Percentiles rank a stretch among this genome's conserved stretches.
These are phyloP conservation scores for Cladorhizidae sp. DNA, from an alignment of 37 sponge, comb jelly and placozoan species.

Conservation along the genomic window DNA sequence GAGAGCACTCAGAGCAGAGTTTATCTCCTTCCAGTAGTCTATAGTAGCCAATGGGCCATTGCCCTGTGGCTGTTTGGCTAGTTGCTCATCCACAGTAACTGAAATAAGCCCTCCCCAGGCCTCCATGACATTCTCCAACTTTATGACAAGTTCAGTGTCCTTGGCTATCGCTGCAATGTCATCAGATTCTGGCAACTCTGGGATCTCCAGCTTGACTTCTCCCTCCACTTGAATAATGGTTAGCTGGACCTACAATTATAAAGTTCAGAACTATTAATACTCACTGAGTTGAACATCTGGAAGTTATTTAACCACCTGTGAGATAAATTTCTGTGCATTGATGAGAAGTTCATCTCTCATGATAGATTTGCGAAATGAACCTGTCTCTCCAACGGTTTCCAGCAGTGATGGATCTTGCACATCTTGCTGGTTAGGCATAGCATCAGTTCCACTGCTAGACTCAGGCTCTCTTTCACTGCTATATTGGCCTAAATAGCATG, in stretches of 20 bases:
- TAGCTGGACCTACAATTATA: conserved; percentile 60
- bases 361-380: conserved; percentile 27
- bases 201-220: conserved; percentile 92
- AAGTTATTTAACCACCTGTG: conserved; percentile 76
- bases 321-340: conserved; percentile 90
- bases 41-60: conserved; percentile 96
- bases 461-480: conserved; percentile 5
- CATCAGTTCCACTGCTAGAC: too few species aligned
- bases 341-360: conserved; percentile 95
- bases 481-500: conserved; percentile 16
- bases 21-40: conserved; percentile 97
- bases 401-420: neutral
- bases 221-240: conserved; percentile 96
- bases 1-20: conserved; percentile 78
- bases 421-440: neutral
- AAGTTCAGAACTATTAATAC: too few species aligned
- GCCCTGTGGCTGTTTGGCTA: conserved; percentile 78
- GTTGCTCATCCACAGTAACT: conserved; percentile 71
- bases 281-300: too few species aligned
- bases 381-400: conserved; percentile 6
- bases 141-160: conserved; percentile 59
- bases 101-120: conserved; percentile 84
- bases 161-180: conserved; percentile 54
- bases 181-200: conserved; percentile 56
- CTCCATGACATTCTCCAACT: conserved; percentile 79